Conservation (phyloP, 2,797 vertebrate species). For the Bovichtus diacanthus region DNA sequence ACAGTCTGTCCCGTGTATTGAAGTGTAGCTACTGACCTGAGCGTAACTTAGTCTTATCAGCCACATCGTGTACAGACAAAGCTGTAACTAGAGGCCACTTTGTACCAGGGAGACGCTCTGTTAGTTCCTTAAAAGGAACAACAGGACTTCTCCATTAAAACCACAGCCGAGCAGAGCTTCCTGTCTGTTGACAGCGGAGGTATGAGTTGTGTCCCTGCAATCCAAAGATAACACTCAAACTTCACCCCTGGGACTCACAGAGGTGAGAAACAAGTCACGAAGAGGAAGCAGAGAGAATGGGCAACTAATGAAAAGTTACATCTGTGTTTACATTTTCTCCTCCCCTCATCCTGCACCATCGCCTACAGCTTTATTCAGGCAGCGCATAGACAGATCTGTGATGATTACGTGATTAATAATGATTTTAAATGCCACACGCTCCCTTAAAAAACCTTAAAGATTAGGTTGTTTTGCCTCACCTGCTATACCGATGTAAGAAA, state of each 20-base stretch:
- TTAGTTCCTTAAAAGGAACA: conserved; percentile 51
- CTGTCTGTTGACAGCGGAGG: conserved; percentile 57
- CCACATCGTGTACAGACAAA: neutral
- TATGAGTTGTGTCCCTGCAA: conserved; percentile 61
- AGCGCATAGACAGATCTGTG: neutral
- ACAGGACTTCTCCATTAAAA: conserved; percentile 40
- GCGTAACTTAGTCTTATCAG: conserved; percentile 49
- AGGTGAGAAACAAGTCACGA: conserved; percentile 68
- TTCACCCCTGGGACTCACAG: conserved; percentile 48
- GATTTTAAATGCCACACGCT: conserved; percentile 9
- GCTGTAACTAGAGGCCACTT: conserved; percentile 29
- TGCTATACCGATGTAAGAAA: conserved; percentile 1
- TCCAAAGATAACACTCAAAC: conserved; percentile 75
- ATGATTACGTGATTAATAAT: neutral
- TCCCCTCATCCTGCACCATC: conserved; percentile 40
- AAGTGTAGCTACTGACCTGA: conserved; percentile 3
- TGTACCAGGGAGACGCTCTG: conserved; percentile 47
- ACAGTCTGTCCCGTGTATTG: conserved; percentile 14
- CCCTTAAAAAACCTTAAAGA: conserved; percentile 5
- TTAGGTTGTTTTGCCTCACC: conserved; percentile 17
- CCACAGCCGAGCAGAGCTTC: conserved; percentile 56
- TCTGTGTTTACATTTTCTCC: conserved; percentile 64
- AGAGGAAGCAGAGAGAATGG: conserved; percentile 71
- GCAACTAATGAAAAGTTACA: conserved; percentile 40
- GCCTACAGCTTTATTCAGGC: neutral